Base-by-base conservation (phyloP, 2,113 vertebrate species). In the Lonchura striata region DNA sequence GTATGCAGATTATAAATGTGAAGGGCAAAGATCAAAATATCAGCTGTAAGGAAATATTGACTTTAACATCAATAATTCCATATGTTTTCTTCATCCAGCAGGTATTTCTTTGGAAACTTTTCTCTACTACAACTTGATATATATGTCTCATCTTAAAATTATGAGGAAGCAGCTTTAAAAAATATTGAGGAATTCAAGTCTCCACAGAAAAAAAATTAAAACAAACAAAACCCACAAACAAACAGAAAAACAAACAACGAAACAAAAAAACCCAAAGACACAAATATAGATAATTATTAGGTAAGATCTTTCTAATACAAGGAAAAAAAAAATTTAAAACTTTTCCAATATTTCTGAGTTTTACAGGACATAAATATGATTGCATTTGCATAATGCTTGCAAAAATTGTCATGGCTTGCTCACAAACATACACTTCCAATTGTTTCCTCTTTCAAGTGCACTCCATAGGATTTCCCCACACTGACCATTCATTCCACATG, bases 401-500 rank as follows among this genome's bases (percentile, higher is more conserved):
- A 33, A 18, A 63, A 77, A 23, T 2, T 44, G 18, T 28, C 2
- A 0, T 42, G 18, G 22, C 13, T 44, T 70, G 30, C 31, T n/a
- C 31, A 50, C 28, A 33, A 78, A 44, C 14, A 24, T 3, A 11
- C 7, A 16, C 13, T 28, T 44, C 6, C 39, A 46, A 49, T 42
- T 56, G 25, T 71, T 54, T 74, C 7, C 41, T 68, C 33, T 4
- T 23, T 54, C 27, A 11, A 9, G 35, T 39, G 42, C 33, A 27
- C 22, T 57, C 23, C 22, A 1, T 1, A 22, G 15, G 5, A 30
- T 23, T 17, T 16, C 5, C 21, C 24, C 35, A 46, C 4, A 0
- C 8, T 71, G 47, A n/a, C 18, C 19, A 15, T 66, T 33, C 35
- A 30, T 11, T 22, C n/a, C 7, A 9, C 41, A 12, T 21, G 8